These are phyloP conservation scores for Brachionus paranguensis DNA, from an alignment of 1,140 invertebrate genomes.

Conservation along the genomic window DNA sequence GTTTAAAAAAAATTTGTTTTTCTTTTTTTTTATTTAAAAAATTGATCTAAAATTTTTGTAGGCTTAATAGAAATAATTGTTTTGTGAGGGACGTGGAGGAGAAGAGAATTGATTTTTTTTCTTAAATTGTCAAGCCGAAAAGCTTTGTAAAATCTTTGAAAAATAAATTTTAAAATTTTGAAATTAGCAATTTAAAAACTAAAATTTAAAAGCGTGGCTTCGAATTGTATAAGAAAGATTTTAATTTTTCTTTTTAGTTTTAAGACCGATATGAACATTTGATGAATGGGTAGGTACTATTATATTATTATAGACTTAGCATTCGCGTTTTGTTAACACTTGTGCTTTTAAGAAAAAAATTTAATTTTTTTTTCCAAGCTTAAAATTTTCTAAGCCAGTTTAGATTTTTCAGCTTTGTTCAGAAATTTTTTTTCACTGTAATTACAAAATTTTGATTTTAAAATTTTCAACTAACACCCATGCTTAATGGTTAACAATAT, in stretches of 20 bases:
- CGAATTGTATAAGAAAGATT: background rate
- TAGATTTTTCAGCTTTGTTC: background rate
- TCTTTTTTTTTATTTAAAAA: constrained; percentile 4
- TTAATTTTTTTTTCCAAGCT: background rate
- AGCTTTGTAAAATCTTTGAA: background rate
- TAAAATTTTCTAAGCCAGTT: background rate
- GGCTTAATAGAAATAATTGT: background rate
- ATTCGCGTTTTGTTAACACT: background rate
- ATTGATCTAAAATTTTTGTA: background rate
- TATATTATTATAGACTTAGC: background rate
- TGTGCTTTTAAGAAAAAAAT: background rate
- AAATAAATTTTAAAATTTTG: background rate
- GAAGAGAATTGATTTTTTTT: background rate
- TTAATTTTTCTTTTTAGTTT: background rate
- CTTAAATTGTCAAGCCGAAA: background rate
- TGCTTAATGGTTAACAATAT: background rate
- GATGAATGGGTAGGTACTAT: background rate
- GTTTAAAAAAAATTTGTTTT: background rate
- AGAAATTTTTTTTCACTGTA: background rate
- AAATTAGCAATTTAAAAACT: background rate
- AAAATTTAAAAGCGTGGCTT: background rate
- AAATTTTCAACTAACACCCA: background rate
- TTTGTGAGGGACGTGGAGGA: background rate
- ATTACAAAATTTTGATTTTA: background rate
- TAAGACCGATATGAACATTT: background rate